Evolutionary conservation across 2,888 invertebrate genomes (phyloP), one percentile per base, ranked within the genome.

Genomic region (Trimorus sp.): DNA sequence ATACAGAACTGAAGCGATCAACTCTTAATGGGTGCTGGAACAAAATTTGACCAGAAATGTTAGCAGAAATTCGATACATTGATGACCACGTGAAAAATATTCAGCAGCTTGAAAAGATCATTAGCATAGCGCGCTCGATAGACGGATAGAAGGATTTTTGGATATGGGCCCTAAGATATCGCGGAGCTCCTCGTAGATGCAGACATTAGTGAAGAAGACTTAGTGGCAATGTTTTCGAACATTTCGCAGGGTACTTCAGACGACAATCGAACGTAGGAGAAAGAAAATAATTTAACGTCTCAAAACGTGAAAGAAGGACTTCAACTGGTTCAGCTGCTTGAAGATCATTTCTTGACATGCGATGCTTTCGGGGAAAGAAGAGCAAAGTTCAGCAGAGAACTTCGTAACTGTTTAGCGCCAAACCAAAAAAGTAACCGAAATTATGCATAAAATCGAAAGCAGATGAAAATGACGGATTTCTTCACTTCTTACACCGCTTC

Each of bases 21-120:
- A 86, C 85, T 51, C 81, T 85, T 60, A 87, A 87, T 83, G 83
- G 83, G 12, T 86, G 86, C 76, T 88, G 86, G 86, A 87, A 85
- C 85, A 71, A 76, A 51, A 49, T 86, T 58, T 88, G 86, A 83
- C 84, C 86, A 62, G 86, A 85, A 73, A 75, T 74, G 63, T 82
- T 83, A 53, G 26, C 54, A 40, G 66, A 75, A 38, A 59, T 51
- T 7, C 74, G 42, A 0, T 14, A 60, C 38, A 38, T 75, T 37
- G 60, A 75, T 9, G 58, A 60, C 26, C 12, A 60, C 54, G 37
- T 68, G 37, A 69, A 63, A 78, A 53, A 48, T 54, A 59, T 77
- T 48, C 79, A 65, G 12, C 16, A 60, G 15, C 54, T 69, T 12
- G 69, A 76, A 54, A 58, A 79, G 36, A 80, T 83, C 15, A 83